Evolutionary conservation across 2,113 vertebrate species (phyloP).

Genomic region (Anguilla japonica): DNA sequence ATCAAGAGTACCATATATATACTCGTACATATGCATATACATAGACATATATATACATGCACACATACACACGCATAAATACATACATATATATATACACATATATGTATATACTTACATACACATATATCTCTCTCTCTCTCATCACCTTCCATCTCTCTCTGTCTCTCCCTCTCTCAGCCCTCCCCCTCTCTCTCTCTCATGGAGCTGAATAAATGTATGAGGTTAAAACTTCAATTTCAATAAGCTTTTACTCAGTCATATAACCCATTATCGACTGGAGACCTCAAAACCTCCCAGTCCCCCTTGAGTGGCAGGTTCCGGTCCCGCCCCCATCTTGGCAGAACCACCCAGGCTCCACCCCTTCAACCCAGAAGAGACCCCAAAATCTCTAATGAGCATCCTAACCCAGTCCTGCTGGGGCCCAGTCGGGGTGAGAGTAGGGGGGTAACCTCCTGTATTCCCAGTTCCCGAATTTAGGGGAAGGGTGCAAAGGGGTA

Average conservation of each 20-base stretch:
- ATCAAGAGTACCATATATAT: too few species aligned
- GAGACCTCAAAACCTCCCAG: not conserved
- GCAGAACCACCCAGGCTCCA: not conserved
- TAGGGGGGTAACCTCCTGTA: too few species aligned
- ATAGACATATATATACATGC: too few species aligned
- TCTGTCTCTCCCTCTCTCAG: too few species aligned
- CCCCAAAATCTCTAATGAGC: too few species aligned
- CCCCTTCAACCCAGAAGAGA: not conserved
- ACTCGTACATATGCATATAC: too few species aligned
- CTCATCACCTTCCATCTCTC: too few species aligned
- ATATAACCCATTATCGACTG: not conserved
- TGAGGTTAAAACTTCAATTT: slow-evolving; percentile 20
- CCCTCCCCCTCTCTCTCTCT: slow-evolving; percentile 41
- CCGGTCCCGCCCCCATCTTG: not conserved
- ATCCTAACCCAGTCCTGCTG: too few species aligned
- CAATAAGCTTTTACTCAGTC: not conserved
- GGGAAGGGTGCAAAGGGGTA: not conserved
- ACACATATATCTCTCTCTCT: not conserved
- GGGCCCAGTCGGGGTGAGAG: not conserved
- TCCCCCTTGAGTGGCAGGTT: not conserved
- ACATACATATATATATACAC: too few species aligned
- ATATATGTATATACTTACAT: too few species aligned
- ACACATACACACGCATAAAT: too few species aligned
- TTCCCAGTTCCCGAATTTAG: not conserved
- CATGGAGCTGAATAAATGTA: slow-evolving; percentile 29